Evolutionary conservation across 2,888 invertebrate genomes (phyloP), one percentile per base, ranked within the genome.

Genomic region (Prostheceraeus crozeri): DNA sequence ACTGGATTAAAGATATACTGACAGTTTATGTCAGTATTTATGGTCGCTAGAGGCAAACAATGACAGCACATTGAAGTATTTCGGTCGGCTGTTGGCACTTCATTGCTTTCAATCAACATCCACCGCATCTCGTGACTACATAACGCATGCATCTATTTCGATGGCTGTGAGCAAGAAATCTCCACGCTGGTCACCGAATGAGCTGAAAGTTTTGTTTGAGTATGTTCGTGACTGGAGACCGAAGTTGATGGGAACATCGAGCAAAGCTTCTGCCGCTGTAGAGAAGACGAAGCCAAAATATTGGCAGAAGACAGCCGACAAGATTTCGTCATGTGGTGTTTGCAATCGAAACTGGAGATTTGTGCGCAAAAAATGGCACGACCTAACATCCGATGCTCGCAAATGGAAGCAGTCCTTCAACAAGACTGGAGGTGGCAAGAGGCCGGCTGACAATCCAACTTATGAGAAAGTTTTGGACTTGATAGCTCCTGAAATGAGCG

Each of bases 371-470:
- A 48, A 48, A 19, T 48, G 48, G 48, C 48, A 8, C 11, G 48
- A 48, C 23, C 23, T 48, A 48, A 25, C 48, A 25, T 48, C 23
- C 4, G 48, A 48, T 28, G 14, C 48, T 25, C 25, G 48, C 25
- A 48, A 48, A 28, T 48, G 48, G 48, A 48, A 48, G 28, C 48
- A 48, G 23, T 48, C 48, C 48, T 48, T 48, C 48, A 48, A 48
- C 48, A 48, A 48, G 23, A 48, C 48, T n/a, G 48, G 48, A 48
- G 48, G 48, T 28, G 23, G 23, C 25, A n/a, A 23, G 48, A 48
- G 23, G 48, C 48, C 48, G 25, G 28, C 25, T 11, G 23, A 48
- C 48, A 48, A 48, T 48, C 48, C 23, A 14, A 23, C 27, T 30
- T 48, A 25, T 30, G 48, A 48, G 19, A 48, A 6, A 19, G 48